Evolutionary conservation across 2,888 invertebrate species (phyloP).

Genomic region (Polydrusus tereticollis): DNA sequence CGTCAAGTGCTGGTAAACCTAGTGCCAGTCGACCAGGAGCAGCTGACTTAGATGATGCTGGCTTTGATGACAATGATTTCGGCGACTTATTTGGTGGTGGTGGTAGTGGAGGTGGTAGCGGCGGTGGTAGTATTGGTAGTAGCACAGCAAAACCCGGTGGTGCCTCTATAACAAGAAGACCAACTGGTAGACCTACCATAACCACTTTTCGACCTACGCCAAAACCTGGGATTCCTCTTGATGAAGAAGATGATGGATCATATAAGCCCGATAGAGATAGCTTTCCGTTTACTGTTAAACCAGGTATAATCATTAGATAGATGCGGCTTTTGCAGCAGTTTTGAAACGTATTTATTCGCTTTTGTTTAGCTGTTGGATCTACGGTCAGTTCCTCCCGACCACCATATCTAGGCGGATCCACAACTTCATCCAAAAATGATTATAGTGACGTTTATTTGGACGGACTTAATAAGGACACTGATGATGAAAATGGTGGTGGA

Average conservation of each 20-base stretch:
- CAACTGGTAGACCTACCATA: slow-evolving; percentile 30
- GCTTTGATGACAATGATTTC: slow-evolving; percentile 45
- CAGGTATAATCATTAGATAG: slow-evolving; percentile 30
- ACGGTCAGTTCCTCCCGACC: slow-evolving; percentile 26
- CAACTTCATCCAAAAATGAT: slow-evolving; percentile 31
- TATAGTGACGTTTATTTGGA: slow-evolving; percentile 23
- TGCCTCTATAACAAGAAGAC: slow-evolving; percentile 6
- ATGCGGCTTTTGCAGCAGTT: no score
- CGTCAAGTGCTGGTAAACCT: slow-evolving; percentile 22
- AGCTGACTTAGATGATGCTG: slow-evolving; percentile 33
- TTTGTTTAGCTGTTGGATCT: slow-evolving; percentile 24
- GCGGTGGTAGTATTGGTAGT: no score
- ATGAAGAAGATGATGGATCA: slow-evolving; percentile 53
- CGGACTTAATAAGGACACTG: not conserved
- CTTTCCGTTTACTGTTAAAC: slow-evolving; percentile 49
- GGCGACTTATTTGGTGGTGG: slow-evolving; percentile 37
- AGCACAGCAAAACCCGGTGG: slow-evolving; percentile 23
- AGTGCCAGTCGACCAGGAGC: slow-evolving; percentile 27
- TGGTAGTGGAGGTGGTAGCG: no score
- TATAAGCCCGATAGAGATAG: slow-evolving; percentile 53
- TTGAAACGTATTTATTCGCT: not conserved
- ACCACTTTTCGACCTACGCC: slow-evolving; percentile 25
- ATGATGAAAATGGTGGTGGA: not conserved
- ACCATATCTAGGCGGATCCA: slow-evolving; percentile 30
- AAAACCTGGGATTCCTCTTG: slow-evolving; percentile 23